Conservation (phyloP, 2,797 vertebrate species). For the Cygnus olor region DNA sequence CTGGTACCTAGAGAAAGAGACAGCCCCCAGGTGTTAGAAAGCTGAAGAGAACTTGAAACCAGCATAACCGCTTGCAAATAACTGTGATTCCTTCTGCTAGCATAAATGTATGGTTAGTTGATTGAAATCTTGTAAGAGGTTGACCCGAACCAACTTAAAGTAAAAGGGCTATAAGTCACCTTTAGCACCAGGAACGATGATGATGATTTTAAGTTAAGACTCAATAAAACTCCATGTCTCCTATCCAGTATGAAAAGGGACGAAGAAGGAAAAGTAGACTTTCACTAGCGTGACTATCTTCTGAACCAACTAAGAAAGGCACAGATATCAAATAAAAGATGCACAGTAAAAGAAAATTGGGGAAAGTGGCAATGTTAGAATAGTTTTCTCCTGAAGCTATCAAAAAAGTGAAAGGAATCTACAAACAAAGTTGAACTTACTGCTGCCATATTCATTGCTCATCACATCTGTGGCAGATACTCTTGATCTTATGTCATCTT, state of each 20-base stretch:
- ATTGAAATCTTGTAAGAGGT: not conserved
- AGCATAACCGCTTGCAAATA: not conserved
- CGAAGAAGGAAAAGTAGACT: not conserved
- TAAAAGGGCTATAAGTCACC: not conserved
- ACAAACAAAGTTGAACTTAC: slow-evolving; percentile 80
- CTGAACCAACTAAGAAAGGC: not conserved
- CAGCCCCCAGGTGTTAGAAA: not conserved
- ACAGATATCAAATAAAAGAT: not conserved
- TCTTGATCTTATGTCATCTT: slow-evolving; percentile 80
- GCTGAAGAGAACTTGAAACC: not conserved
- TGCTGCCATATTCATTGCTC: slow-evolving; percentile 83
- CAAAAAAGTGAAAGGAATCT: not conserved
- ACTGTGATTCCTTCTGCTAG: not conserved
- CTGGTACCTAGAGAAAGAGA: slow-evolving; percentile 79
- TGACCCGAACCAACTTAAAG: not conserved
- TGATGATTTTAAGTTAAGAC: not conserved
- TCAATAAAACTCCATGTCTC: not conserved
- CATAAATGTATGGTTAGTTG: not conserved
- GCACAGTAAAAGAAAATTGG: not conserved
- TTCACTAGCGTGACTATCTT: not conserved
- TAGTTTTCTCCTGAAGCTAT: not conserved
- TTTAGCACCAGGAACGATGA: not conserved
- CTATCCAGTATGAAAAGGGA: not conserved
- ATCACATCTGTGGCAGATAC: slow-evolving; percentile 79
- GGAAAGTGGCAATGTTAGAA: not conserved